phyloP scores from a whole-genome alignment of 1,140 invertebrate genomes.

The Holotrichia oblita region DNA sequence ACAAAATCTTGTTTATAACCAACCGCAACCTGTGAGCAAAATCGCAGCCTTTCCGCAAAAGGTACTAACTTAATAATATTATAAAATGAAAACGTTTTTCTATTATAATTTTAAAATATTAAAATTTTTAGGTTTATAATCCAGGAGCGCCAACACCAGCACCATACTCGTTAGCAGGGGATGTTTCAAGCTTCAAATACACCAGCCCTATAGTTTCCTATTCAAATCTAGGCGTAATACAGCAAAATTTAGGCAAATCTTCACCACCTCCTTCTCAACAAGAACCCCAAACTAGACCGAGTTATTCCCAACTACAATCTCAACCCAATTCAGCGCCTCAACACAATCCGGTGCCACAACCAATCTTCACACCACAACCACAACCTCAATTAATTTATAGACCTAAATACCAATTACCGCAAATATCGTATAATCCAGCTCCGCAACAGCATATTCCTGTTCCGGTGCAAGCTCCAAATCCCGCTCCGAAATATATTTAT shows the following conservation, averaged over 20 bases:
- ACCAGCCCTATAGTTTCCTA: conserved; percentile 56
- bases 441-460: not conserved
- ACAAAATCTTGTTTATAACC: not conserved
- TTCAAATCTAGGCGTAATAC: conserved; percentile 54
- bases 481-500: not conserved
- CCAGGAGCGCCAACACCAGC: conserved; percentile 10
- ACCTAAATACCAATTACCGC: conserved; percentile 1
- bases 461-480: not conserved
- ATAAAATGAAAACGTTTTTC: not conserved
- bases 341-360: too few relatives aligned
- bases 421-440: conserved; percentile 17
- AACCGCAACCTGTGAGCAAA: not conserved
- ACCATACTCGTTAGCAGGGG: conserved; percentile 54
- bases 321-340: not conserved
- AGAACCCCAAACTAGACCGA: not conserved
- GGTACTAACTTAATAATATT: not conserved
- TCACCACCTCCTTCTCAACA: not conserved
- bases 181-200: conserved; percentile 57
- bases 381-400: conserved; percentile 21
- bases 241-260: conserved; percentile 52
- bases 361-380: conserved; percentile 5
- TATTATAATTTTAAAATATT: not conserved
- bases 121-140: not conserved
- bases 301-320: conserved; percentile 25
- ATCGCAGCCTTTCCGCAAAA: conserved; percentile 1